phyloP scores from a whole-genome alignment of 2,797 vertebrate species.

The Lacerta agilis region DNA sequence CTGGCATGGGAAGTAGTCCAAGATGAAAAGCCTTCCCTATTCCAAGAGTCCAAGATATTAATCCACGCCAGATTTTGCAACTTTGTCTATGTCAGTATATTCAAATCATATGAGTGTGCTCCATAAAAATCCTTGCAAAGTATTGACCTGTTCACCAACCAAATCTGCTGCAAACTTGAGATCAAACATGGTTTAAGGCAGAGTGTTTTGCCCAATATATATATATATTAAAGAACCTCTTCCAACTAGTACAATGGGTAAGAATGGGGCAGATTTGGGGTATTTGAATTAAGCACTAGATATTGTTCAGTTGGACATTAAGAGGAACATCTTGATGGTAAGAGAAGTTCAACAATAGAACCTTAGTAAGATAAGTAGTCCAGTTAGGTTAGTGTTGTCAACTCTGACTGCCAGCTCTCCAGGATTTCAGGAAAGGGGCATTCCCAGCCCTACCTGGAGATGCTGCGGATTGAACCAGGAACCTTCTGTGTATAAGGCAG shows the following conservation, averaged over 20 bases:
- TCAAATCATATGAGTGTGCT: not conserved
- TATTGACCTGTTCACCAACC: not conserved
- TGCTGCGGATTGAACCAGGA: no score
- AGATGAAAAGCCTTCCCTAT: slow-evolving; percentile 3
- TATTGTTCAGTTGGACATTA: not conserved
- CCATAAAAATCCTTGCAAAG: not conserved
- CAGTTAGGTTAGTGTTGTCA: no score
- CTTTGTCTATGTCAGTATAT: not conserved
- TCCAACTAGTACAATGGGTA: not conserved
- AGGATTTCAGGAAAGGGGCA: no score
- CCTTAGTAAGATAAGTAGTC: no score
- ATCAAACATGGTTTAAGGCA: not conserved
- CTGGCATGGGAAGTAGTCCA: not conserved
- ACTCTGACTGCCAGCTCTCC: no score
- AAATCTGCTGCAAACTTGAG: not conserved
- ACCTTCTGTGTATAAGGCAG: no score
- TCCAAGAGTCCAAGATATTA: not conserved
- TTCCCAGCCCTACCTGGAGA: no score
- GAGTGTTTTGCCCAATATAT: not conserved
- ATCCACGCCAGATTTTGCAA: not conserved
- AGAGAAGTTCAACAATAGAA: no score
- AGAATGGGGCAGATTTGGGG: not conserved
- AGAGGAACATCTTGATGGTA: no score
- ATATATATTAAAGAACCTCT: not conserved
- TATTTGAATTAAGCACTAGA: not conserved